Evolutionary conservation across 2,113 vertebrate genomes (phyloP), one percentile per base, ranked within the genome.

Genomic region (Noturus placidus): DNA sequence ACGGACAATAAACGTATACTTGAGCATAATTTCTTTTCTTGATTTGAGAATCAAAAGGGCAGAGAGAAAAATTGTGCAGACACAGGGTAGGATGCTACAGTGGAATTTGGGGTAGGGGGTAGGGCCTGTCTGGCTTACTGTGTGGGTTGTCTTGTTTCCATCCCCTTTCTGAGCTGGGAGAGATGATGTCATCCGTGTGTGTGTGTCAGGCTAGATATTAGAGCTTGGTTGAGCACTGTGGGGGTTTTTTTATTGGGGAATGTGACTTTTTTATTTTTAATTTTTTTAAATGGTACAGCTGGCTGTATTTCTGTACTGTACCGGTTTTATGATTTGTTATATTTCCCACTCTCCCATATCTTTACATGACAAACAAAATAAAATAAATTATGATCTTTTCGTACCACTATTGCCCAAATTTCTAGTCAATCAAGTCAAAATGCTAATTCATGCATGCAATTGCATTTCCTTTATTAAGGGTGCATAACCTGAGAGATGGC

Each of bases 181-280:
- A 87, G 59, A 87, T 87, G 87, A 87, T 83, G 86, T 87, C 86
- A 87, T 87, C n/a, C 15, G 0, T 87, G 85, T 70, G 74, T 70
- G 74, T 86, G 84, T 50, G 54, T 79, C 61, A 54, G 76, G 61
- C 20, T 38, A 56, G 61, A 38, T 86, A 70, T 87, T 81, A 20
- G 63, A 81, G 85, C 61, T 81, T 56, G 85, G 77, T 80, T 52
- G 85, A 69, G 76, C 33, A 38, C 38, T 52, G 38, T 76, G 74
- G 10, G 9, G 14, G 19, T 85, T 52, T 69, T 65, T 80, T 46
- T 52, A 80, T 56, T 79, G 19, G 76, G 61, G 57, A 63, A 79
- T 61, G 63, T 13, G 14, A 14, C 33, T 35, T 80, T 79, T 69
- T 80, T 80, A 27, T 70, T 54, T 69, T 86, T 70, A 27, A 56